phyloP scores from a whole-genome alignment of 2,113 vertebrate genomes.

The Tachysurus fulvidraco region DNA sequence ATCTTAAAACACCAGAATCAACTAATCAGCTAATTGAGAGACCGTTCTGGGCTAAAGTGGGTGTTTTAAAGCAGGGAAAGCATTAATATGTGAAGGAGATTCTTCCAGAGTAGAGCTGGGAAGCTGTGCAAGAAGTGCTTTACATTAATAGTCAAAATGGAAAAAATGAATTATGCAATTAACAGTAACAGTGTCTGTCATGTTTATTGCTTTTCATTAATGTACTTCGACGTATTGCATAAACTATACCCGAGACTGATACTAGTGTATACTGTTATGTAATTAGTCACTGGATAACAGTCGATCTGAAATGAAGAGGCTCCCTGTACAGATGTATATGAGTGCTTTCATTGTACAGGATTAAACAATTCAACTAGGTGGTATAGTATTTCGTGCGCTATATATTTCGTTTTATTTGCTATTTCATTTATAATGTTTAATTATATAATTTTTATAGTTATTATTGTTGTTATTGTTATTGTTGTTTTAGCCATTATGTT shows the following conservation, averaged over 20 bases:
- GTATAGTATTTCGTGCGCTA: background rate
- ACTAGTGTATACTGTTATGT: background rate
- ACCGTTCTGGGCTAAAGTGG: background rate
- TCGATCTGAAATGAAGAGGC: background rate
- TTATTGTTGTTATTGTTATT: background rate
- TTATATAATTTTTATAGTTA: background rate
- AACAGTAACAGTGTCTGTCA: background rate
- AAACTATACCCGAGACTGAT: background rate
- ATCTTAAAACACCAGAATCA: background rate
- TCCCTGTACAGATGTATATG: background rate
- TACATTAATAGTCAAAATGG: background rate
- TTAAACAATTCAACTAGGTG: background rate
- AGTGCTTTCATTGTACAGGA: background rate
- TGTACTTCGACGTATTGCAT: background rate
- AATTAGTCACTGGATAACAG: background rate
- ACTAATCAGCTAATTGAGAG: background rate
- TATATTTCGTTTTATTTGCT: background rate
- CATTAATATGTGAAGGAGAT: background rate
- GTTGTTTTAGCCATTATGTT: background rate
- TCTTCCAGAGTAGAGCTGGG: background rate
- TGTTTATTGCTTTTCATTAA: background rate
- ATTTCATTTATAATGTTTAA: background rate
- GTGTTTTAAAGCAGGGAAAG: background rate
- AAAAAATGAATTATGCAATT: background rate
- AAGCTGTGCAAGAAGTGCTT: background rate